A percentile compares a stretch with the other conserved stretches of the same genome.
Conservation (phyloP, 1,140 invertebrate genomes). For the Rhopalosiphum maidis region DNA sequence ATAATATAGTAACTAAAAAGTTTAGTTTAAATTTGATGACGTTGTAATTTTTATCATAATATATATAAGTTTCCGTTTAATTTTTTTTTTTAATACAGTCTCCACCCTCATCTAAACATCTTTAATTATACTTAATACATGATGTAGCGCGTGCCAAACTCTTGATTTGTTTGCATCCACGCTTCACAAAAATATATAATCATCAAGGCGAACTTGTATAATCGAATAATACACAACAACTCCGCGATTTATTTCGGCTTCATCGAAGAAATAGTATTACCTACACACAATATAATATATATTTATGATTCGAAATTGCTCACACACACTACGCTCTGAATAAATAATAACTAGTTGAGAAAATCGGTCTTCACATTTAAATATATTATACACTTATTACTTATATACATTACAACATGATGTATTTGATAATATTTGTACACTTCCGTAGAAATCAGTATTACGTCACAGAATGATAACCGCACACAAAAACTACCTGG, state of each 20-base stretch:
- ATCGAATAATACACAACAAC: neutral
- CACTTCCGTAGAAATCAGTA: slow-evolving; percentile 45
- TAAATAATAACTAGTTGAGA: neutral
- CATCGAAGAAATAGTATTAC: neutral
- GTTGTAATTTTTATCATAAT: neutral
- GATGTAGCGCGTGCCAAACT: no score
- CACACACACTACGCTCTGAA: neutral
- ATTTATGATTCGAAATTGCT: neutral
- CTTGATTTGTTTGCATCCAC: neutral
- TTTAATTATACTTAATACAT: neutral
- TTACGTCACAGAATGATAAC: slow-evolving; percentile 38
- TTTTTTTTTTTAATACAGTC: neutral
- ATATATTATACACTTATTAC: neutral
- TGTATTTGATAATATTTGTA: neutral
- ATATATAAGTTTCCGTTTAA: neutral
- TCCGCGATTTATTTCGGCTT: neutral
- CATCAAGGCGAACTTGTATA: neutral
- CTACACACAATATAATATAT: neutral
- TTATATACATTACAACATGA: neutral
- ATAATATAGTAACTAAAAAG: neutral
- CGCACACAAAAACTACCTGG: slow-evolving; percentile 4
- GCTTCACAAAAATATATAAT: neutral
- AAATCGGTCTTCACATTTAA: neutral
- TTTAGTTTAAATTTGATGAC: neutral
- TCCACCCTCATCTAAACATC: neutral